Conservation (phyloP, 35 echinoderm and acorn worm genomes). For the Chiridota heheva region DNA sequence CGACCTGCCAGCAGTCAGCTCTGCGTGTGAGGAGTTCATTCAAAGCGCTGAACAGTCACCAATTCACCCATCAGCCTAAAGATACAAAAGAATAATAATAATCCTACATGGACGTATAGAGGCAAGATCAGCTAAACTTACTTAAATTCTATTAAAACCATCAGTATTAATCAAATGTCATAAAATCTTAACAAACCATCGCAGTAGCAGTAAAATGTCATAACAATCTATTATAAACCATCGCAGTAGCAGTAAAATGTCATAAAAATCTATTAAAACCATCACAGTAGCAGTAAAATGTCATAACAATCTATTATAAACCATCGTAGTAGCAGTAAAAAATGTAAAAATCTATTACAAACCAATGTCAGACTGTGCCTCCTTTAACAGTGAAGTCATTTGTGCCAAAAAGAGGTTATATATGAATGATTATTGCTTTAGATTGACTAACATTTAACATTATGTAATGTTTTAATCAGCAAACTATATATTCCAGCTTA, state of each 20-base stretch:
- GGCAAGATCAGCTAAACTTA: not conserved
- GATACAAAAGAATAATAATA: constrained; percentile 12
- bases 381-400: too few species aligned
- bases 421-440: too few species aligned
- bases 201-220: not conserved
- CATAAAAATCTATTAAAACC: not conserved
- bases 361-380: too few species aligned
- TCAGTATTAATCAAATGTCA: not conserved
- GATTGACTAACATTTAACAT: too few species aligned
- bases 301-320: too few species aligned
- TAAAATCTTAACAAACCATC: not conserved
- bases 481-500: too few species aligned
- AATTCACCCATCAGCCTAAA: constrained; percentile 70
- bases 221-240: not conserved
- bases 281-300: too few species aligned
- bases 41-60: constrained; percentile 68
- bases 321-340: too few species aligned
- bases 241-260: not conserved
- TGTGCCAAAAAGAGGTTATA: too few species aligned
- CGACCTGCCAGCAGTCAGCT: constrained; percentile 37
- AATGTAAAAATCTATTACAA: too few species aligned
- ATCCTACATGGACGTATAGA: too few species aligned
- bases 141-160: not conserved
- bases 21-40: constrained; percentile 51
- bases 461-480: too few species aligned